phyloP scores from a whole-genome alignment of 2,888 invertebrate species.

The Hyles lineata region DNA sequence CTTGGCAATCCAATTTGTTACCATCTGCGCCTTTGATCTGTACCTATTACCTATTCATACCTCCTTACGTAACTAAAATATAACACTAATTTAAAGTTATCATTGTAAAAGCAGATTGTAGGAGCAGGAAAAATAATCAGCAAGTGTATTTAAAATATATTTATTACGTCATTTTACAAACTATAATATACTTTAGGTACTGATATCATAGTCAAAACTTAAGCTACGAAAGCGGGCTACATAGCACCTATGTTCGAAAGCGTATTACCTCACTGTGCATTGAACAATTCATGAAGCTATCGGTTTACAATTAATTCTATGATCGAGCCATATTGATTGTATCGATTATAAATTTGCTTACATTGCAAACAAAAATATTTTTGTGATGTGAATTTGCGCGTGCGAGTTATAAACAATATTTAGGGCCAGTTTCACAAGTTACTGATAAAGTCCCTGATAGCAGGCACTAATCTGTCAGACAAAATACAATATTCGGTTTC shows the following conservation, averaged over 20 bases:
- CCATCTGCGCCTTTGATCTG: too few species aligned
- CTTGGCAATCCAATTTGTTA: too few species aligned
- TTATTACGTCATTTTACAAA: conserved; percentile 29
- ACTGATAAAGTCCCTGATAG: too few species aligned
- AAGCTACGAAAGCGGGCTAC: conserved; percentile 15
- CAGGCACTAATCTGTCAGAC: too few species aligned
- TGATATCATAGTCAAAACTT: conserved; percentile 3
- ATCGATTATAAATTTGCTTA: too few species aligned
- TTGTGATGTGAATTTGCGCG: background rate
- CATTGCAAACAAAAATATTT: background rate
- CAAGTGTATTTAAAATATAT: conserved; percentile 27
- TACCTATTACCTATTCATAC: too few species aligned
- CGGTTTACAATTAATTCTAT: too few species aligned
- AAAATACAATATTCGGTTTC: too few species aligned
- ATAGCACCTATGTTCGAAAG: conserved; percentile 20
- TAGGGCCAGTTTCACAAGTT: too few species aligned
- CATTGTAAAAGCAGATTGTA: background rate
- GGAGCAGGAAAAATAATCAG: background rate
- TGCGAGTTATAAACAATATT: background rate
- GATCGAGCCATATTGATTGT: too few species aligned
- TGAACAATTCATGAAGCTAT: background rate
- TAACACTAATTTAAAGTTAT: too few species aligned
- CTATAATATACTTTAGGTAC: conserved; percentile 11
- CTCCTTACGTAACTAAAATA: too few species aligned
- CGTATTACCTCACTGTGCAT: conserved; percentile 4